Conservation (phyloP, 37 sponge, comb jelly and placozoan genomes). For the Haliclona indistincta region DNA sequence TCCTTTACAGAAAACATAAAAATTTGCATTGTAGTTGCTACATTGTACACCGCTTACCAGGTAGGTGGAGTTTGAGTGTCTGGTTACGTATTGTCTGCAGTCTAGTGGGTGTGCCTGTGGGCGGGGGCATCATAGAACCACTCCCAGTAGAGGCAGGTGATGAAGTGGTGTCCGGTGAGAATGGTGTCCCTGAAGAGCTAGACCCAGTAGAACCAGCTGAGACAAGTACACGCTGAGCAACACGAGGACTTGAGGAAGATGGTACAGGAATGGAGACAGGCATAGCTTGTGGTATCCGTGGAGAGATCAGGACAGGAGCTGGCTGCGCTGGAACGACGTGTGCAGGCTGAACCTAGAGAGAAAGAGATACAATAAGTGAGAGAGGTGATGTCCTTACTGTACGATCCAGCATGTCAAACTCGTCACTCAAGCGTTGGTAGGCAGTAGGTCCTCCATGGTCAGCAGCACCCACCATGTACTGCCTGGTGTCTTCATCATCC, state of each 20-base stretch:
- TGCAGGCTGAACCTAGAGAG: background rate
- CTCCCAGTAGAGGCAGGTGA: background rate
- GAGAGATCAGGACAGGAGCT: constrained; percentile 4
- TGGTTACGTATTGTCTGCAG: constrained; percentile 60
- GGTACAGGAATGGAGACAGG: constrained; percentile 65
- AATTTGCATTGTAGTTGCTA: too few relatives aligned
- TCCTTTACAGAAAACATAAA: too few relatives aligned
- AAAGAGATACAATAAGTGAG: background rate
- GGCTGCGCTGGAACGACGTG: background rate
- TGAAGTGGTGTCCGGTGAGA: background rate
- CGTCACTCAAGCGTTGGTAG: constrained; percentile 43
- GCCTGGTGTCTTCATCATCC: constrained; percentile 18
- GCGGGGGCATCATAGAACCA: constrained; percentile 54
- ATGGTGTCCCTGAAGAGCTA: background rate
- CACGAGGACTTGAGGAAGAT: constrained; percentile 16
- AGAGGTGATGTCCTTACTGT: too few relatives aligned
- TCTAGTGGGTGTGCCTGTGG: constrained; percentile 59
- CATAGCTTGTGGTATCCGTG: constrained; percentile 44
- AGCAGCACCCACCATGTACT: background rate
- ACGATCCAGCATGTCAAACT: constrained; percentile 39
- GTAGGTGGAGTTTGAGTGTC: constrained; percentile 76
- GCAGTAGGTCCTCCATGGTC: background rate
- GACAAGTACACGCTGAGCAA: background rate
- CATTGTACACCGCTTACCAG: constrained; percentile 40
- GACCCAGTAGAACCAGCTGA: background rate